A percentile compares a stretch with the other conserved stretches of the same genome.
Conservation (phyloP, 2,113 vertebrate species). For the Cromileptes altivelis region DNA sequence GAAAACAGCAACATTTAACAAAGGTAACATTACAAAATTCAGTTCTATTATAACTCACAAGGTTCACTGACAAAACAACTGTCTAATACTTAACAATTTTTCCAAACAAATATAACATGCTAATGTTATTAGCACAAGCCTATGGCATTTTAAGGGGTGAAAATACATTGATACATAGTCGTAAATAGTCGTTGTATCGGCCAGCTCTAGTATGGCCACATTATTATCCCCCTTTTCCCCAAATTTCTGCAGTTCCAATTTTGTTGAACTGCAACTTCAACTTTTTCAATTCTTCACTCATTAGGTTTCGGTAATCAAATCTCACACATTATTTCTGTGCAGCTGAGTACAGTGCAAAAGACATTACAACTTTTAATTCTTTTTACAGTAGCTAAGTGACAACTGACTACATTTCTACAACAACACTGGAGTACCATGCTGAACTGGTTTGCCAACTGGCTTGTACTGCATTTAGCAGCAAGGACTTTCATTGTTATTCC, state of each 20-base stretch:
- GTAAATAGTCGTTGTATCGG: too few species aligned
- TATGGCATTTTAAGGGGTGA: too few species aligned
- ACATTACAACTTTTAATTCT: not conserved
- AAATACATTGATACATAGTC: too few species aligned
- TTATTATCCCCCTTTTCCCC: not conserved
- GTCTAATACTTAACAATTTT: too few species aligned
- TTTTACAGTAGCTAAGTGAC: not conserved
- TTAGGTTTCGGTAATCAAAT: not conserved
- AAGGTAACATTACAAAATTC: too few species aligned
- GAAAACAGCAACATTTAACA: too few species aligned
- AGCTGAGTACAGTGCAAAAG: not conserved
- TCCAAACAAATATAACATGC: too few species aligned
- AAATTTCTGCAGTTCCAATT: not conserved
- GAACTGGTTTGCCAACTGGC: not conserved
- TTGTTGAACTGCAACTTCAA: not conserved
- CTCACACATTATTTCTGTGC: not conserved
- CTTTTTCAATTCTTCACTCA: not conserved
- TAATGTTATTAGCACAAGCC: too few species aligned
- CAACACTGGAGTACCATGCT: not conserved
- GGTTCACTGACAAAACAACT: too few species aligned
- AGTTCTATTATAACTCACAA: too few species aligned
- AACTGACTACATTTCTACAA: not conserved
- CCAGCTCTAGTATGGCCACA: too few species aligned
- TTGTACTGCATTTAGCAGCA: not conserved
- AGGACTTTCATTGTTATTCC: constrained; percentile 15